These are phyloP conservation scores for Thymallus thymallus DNA, from an alignment of 2,113 vertebrate species.

Conservation along the genomic window DNA sequence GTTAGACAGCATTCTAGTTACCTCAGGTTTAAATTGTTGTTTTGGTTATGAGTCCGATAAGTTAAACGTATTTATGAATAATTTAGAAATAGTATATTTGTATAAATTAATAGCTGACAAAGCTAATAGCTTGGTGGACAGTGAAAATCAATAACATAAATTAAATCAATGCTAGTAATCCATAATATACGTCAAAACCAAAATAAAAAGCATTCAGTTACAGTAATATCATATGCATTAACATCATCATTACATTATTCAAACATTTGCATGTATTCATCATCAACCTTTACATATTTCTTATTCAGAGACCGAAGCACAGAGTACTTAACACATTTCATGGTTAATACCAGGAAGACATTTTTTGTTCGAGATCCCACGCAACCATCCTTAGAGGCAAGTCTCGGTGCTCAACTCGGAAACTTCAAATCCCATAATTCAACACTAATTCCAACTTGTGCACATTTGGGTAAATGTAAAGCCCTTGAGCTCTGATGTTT, in stretches of 20 bases:
- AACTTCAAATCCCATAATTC: slow-evolving; percentile 9
- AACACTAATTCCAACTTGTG: slow-evolving; percentile 3
- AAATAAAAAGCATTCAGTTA: slow-evolving; percentile 36
- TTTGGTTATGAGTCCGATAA: slow-evolving; percentile 48
- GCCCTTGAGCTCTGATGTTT: slow-evolving; percentile 7
- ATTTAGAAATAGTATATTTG: slow-evolving; percentile 64
- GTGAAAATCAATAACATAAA: slow-evolving; percentile 45
- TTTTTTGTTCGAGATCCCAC: slow-evolving; percentile 31
- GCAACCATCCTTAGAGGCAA: slow-evolving; percentile 32
- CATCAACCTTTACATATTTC: slow-evolving; percentile 17
- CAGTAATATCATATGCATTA: slow-evolving; percentile 27
- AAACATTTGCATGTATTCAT: slow-evolving; percentile 22
- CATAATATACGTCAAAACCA: not conserved
- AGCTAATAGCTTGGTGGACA: slow-evolving; percentile 39
- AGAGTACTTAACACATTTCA: slow-evolving; percentile 42
- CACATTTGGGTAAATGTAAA: not conserved
- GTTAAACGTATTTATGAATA: slow-evolving; percentile 74
- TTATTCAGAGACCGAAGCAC: slow-evolving; percentile 34
- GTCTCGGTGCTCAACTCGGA: not conserved
- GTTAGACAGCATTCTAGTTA: slow-evolving; percentile 72
- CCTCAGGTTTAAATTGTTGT: slow-evolving; percentile 63
- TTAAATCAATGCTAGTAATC: slow-evolving; percentile 6
- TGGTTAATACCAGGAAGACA: slow-evolving; percentile 69
- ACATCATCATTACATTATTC: slow-evolving; percentile 29
- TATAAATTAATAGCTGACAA: slow-evolving; percentile 13